Conservation (phyloP, 37 sponge, comb jelly and placozoan genomes). For the Oscarella lobularis region DNA sequence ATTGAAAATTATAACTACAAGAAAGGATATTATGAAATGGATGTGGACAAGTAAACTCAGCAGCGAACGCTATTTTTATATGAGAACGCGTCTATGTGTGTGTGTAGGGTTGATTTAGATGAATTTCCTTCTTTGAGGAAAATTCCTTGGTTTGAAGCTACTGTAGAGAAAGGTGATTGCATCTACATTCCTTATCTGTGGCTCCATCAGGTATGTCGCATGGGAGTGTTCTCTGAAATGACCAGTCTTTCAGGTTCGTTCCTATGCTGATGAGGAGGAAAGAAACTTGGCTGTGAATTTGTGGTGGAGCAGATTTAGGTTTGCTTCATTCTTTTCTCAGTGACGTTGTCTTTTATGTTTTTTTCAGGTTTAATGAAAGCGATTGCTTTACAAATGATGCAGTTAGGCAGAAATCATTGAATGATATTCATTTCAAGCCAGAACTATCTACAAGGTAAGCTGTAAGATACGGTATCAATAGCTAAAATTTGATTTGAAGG, state of each 20-base stretch:
- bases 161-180: neutral
- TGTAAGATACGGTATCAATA: too few relatives aligned
- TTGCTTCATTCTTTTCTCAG: too few relatives aligned
- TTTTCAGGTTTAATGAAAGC: slow-evolving; percentile 3
- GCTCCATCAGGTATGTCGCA: slow-evolving; percentile 1
- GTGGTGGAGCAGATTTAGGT: neutral
- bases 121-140: neutral
- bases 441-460: too few relatives aligned
- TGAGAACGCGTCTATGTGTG: too few relatives aligned
- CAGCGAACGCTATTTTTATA: too few relatives aligned
- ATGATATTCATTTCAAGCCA: too few relatives aligned
- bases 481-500: too few relatives aligned
- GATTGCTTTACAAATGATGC: neutral
- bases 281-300: neutral
- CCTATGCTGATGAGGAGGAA: neutral
- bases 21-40: neutral
- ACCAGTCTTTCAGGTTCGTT: neutral
- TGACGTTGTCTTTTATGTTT: neutral
- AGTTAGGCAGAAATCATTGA: too few relatives aligned
- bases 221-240: neutral
- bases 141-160: neutral
- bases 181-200: neutral
- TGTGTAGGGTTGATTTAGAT: neutral
- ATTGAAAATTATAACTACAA: neutral
- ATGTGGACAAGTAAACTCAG: neutral